A percentile compares a stretch with the other conserved stretches of the same genome.
phyloP scores from a whole-genome alignment of 2,797 vertebrate species.

The Leptatherina wallacei region DNA sequence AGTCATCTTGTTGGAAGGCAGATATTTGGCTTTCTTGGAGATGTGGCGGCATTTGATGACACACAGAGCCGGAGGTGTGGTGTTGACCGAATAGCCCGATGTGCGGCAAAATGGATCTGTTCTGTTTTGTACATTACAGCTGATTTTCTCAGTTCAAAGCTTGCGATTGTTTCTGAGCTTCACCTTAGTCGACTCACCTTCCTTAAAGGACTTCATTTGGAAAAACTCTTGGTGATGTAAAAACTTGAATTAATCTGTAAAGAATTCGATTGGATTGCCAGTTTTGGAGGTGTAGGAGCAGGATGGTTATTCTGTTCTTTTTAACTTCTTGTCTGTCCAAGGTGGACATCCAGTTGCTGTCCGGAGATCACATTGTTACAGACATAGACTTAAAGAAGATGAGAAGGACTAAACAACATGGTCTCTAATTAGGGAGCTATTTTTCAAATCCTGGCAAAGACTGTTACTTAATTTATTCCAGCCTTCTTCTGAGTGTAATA shows the following conservation, averaged over 20 bases:
- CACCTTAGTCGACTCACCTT: not conserved
- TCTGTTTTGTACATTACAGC: not conserved
- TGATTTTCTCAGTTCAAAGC: not conserved
- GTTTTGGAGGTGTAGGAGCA: not conserved
- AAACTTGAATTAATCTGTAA: not conserved
- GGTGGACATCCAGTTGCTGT: not conserved
- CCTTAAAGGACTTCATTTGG: not conserved
- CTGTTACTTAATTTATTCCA: not conserved
- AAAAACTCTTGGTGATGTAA: not conserved
- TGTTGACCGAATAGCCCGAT: constrained; percentile 27
- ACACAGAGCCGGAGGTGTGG: constrained; percentile 18
- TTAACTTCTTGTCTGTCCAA: not conserved
- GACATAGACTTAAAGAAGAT: not conserved
- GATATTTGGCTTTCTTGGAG: constrained; percentile 23
- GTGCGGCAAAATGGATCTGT: constrained; percentile 3
- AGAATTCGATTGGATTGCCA: not conserved
- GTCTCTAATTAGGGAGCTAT: not conserved
- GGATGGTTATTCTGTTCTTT: not conserved
- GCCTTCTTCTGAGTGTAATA: not conserved
- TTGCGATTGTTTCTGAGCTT: not conserved
- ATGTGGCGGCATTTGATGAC: constrained; percentile 36
- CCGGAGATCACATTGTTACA: not conserved
- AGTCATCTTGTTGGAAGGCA: constrained; percentile 31
- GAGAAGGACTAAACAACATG: not conserved
- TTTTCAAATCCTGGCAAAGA: not conserved